Evolutionary conservation across 2,797 vertebrate genomes (phyloP), one percentile per base, ranked within the genome.

Genomic region (Lagorchestes hirsutus): DNA sequence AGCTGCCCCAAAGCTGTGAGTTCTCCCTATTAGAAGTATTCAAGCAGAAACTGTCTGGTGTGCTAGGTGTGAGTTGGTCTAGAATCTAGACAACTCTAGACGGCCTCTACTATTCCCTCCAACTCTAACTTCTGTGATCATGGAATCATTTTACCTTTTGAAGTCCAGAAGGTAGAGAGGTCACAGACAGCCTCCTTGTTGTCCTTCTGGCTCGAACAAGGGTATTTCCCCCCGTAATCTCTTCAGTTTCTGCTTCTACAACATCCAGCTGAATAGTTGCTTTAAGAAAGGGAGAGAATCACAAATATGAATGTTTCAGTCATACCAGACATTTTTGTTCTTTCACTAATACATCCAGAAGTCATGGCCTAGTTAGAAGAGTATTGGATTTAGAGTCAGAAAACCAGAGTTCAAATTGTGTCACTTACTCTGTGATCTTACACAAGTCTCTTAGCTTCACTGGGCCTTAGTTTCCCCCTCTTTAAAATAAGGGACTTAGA

Each of bases 191-290:
- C 1, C 95, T 57, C 34, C 93, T 97, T n/a, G 96, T 98, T 87
- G 98, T 98, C 52, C 96, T 97, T 91, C 97, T 97, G 90, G 98
- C 98, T 46, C 92, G 54, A 46, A 98, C 94, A 10, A 98, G 87
- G 4, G 93, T 91, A 11, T 96, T 98, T 93, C 96, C 96, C 87
- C 22, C 54, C 0, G 93, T 97, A 92, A 98, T 94, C 62, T 95
- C 98, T 90, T 98, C 96, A 10, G 97, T 98, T 96, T 98, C 98
- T 82, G 98, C 98, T 94, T 98, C 97, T 52, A 98, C 96, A 87
- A 98, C 96, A 92, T 98, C 98, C 92, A 98, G 92, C 91, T 98
- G 98, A 94, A 98, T 94, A 95, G 97, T 97, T 28, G 93, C 98
- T 98, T 98, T 59, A 90, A 97, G 94, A 95, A 59, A 95, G 97